A percentile compares a stretch with the other conserved stretches of the same genome.
These are phyloP conservation scores for Crotalus helleri DNA, from an alignment of 2,113 vertebrate genomes.

Conservation along the genomic window DNA sequence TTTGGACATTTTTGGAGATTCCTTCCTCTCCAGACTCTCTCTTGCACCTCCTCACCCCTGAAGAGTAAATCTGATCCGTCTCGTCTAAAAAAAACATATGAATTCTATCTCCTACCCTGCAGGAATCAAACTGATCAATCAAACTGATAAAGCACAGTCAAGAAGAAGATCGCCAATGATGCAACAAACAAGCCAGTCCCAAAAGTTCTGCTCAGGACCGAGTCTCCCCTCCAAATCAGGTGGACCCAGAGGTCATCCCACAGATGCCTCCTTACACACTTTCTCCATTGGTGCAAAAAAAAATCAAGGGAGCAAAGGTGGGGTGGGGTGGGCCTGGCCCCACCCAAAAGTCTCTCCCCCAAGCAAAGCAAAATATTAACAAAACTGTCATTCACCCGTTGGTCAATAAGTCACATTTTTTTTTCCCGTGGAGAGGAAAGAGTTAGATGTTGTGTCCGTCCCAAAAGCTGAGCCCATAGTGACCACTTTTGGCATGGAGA, in stretches of 20 bases:
- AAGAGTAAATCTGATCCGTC: neutral
- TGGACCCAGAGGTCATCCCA: neutral
- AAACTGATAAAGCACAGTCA: neutral
- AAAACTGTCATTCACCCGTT: conserved; percentile 5
- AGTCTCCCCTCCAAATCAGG: too few species aligned
- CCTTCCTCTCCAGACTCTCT: neutral
- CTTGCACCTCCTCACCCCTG: too few species aligned
- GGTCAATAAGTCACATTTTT: neutral
- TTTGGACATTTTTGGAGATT: neutral
- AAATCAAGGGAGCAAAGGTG: neutral
- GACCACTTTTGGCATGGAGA: neutral
- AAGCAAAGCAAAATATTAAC: neutral
- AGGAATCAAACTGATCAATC: neutral
- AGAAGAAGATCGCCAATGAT: neutral
- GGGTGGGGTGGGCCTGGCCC: neutral
- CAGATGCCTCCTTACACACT: neutral
- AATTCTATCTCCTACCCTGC: neutral
- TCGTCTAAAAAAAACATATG: neutral
- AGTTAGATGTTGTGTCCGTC: neutral
- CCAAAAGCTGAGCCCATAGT: neutral
- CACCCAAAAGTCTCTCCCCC: neutral
- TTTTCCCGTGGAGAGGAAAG: neutral
- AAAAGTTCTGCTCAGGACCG: neutral
- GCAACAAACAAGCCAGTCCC: too few species aligned
- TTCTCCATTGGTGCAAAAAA: neutral